Evolutionary conservation across 2,888 invertebrate species (phyloP), one percentile per base, ranked within the genome.

Genomic region (Conus canariensis): DNA sequence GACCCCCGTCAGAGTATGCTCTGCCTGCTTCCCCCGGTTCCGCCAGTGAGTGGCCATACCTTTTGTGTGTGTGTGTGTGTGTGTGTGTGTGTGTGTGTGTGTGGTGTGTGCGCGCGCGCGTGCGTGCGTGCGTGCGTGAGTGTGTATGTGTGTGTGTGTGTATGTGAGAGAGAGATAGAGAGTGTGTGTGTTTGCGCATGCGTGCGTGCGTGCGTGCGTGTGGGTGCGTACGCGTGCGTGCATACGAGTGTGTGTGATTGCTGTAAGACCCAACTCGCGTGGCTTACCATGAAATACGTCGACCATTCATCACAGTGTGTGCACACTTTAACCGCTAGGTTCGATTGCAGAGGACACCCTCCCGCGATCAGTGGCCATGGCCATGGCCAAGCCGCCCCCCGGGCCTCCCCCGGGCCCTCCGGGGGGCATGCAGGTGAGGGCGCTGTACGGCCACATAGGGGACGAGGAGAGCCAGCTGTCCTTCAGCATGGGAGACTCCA

Each of bases 361-460:
- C 16, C 90, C 85, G 10, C 83, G 85, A 22, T 77, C 85, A 58
- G 70, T 90, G 67, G 82, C 89, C 45, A 90, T 90, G 85, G 86
- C 93, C n/a, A 93, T 93, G 12, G 90, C 90, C n/a, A 90, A 91
- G 19, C 90, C 90, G 5, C 92, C 91, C 1, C 86, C 89, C 30
- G 91, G 98, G 22, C 98, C 98, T 12, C 97, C 93, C 16, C 91
- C 90, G 14, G 91, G 91, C 19, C 90, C 91, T 0, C 92, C 91
- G 1, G 88, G 85, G 59, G 91, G 98, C 22, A 98, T 98, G 12
- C 97, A 98, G 89, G 98, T 98, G 0, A 97, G 98, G 92, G 98
- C 99, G 16, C 97, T 99, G 77, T 99, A 98, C 96, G 98, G 98
- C n/a, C 99, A 99, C 96, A 97, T 98, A 91, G 98, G 98, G 74